Conservation (phyloP, 1,140 invertebrate species). For the Drosophila leontia region DNA sequence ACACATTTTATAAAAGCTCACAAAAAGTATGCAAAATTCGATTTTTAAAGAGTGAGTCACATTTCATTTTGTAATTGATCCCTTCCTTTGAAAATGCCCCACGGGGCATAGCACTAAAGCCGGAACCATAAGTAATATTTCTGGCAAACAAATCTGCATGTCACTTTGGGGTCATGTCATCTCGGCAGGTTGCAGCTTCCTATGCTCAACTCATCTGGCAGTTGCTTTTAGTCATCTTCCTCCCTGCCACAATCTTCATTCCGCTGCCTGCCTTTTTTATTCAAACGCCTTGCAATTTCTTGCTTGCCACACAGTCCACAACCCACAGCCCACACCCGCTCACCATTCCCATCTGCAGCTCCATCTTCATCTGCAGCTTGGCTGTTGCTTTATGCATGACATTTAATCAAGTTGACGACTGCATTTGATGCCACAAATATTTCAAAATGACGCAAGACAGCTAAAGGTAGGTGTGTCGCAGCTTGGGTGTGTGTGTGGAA, state of each 20-base stretch:
- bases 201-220: conserved; percentile 22
- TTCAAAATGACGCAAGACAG: conserved; percentile 81
- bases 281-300: conserved; percentile 73
- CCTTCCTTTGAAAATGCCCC: conserved; percentile 22
- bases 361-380: conserved; percentile 64
- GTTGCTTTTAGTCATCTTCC: conserved; percentile 47
- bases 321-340: neutral
- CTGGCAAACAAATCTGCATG: conserved; percentile 61
- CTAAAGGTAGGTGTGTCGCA: conserved; percentile 34
- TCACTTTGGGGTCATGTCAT: conserved; percentile 49
- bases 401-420: conserved; percentile 84
- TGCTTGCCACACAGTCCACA: conserved; percentile 36
- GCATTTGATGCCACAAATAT: conserved; percentile 84
- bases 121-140: conserved; percentile 60
- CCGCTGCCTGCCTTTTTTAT: conserved; percentile 40
- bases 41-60: conserved; percentile 24
- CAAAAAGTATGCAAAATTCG: neutral
- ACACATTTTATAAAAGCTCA: neutral
- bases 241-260: conserved; percentile 31
- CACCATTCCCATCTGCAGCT: conserved; percentile 30
- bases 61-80: conserved; percentile 62
- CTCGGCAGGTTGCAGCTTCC: conserved; percentile 30
- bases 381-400: conserved; percentile 82
- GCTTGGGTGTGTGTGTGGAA: conserved; percentile 56
- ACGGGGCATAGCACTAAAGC: conserved; percentile 25